A percentile compares a stretch with the other conserved stretches of the same genome.
phyloP scores from a whole-genome alignment of 2,888 invertebrate species.

The Tachina lurida region DNA sequence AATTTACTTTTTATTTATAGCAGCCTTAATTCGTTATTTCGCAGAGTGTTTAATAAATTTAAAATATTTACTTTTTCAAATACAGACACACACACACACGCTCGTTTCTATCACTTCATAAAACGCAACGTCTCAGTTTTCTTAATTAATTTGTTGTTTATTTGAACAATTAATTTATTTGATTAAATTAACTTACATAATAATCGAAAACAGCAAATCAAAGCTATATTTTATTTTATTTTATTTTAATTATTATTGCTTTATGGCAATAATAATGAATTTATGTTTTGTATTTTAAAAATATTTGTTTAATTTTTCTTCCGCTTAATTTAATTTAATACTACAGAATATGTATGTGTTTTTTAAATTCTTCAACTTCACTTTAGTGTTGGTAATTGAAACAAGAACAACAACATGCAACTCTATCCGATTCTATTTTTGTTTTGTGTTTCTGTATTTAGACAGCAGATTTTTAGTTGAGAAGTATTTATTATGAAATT shows the following conservation, averaged over 20 bases:
- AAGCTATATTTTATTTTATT: neutral
- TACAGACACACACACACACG: neutral
- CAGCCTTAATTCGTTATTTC: conserved; percentile 28
- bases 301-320: too few relatives aligned
- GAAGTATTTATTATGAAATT: conserved; percentile 57
- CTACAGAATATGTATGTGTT: conserved; percentile 12
- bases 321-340: conserved; percentile 20
- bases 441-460: neutral
- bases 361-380: conserved; percentile 29
- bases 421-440: conserved; percentile 11
- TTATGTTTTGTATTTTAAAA: neutral
- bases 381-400: conserved; percentile 5
- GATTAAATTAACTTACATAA: conserved; percentile 34
- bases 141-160: conserved; percentile 41
- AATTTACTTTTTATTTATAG: conserved; percentile 19
- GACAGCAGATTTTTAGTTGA: conserved; percentile 14
- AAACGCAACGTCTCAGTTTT: conserved; percentile 14
- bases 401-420: conserved; percentile 15
- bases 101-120: neutral
- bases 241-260: too few relatives aligned
- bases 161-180: conserved; percentile 46
- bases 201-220: neutral
- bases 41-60: conserved; percentile 34
- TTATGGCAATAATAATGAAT: conserved; percentile 1
- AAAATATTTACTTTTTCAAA: conserved; percentile 10